Conservation (phyloP, 92 coral and sea anemone genomes). For the Palythoa caribaeorum region DNA sequence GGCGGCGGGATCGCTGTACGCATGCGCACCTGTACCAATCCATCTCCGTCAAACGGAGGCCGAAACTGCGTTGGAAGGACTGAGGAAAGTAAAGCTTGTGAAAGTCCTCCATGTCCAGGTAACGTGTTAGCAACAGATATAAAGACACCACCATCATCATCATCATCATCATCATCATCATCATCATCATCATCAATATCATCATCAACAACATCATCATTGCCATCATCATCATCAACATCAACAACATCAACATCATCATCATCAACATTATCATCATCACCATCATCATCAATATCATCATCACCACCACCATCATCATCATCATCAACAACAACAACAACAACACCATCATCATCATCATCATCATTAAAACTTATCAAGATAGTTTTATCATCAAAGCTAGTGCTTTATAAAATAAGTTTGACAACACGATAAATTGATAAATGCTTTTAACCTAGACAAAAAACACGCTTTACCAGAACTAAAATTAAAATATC, state of each 20-base stretch:
- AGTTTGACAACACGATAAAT: neutral
- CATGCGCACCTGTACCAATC: neutral
- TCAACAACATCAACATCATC: neutral
- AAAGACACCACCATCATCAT: neutral
- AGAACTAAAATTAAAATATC: neutral
- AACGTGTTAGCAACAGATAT: neutral
- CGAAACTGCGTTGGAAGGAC: neutral
- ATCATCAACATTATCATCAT: neutral
- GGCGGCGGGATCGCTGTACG: neutral
- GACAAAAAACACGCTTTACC: neutral
- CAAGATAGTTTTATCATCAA: neutral
- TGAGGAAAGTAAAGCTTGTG: neutral
- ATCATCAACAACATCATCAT: neutral
- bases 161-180: neutral
- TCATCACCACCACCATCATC: neutral
- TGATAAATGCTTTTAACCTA: neutral
- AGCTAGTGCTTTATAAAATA: neutral
- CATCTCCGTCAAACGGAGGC: conserved; percentile 1
- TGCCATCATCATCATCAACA: neutral
- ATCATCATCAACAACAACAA: neutral
- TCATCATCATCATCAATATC: neutral
- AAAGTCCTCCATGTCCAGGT: conserved; percentile 1
- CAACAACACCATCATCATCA: neutral
- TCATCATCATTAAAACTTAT: neutral
- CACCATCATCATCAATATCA: neutral